Conservation (phyloP, 2,113 vertebrate genomes). For the Falcunculus frontatus region DNA sequence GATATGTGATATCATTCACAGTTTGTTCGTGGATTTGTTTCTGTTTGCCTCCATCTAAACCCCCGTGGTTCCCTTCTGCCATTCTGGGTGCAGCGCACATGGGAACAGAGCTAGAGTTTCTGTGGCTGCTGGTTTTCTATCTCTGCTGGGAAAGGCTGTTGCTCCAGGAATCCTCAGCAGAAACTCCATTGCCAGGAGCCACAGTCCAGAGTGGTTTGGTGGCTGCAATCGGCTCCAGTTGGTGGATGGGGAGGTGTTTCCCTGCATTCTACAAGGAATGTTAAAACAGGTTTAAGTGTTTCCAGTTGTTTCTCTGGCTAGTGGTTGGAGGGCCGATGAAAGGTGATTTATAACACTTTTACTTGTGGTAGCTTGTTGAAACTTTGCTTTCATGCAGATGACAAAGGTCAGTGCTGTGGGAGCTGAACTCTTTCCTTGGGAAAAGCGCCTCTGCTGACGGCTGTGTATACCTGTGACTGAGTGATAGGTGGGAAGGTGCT, state of each 20-base stretch:
- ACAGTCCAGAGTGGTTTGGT: not conserved
- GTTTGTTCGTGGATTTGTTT: not conserved
- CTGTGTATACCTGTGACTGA: not conserved
- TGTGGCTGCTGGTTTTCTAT: not conserved
- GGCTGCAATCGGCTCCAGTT: not conserved
- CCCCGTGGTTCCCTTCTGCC: not conserved
- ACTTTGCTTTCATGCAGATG: not conserved
- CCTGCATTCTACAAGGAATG: not conserved
- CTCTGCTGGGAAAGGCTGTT: not conserved
- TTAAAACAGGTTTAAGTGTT: conserved; percentile 24
- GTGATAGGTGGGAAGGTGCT: not conserved
- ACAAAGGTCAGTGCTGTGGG: not conserved
- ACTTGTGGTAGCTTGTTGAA: not conserved
- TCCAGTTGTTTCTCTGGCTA: not conserved
- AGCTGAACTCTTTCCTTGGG: not conserved
- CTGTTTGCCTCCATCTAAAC: not conserved
- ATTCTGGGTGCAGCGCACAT: accelerated
- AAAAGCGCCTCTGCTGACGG: accelerated
- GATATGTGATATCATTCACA: not conserved
- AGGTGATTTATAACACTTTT: conserved; percentile 11
- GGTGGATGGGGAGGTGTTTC: not conserved
- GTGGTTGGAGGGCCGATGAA: conserved; percentile 14
- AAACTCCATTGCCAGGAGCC: not conserved
- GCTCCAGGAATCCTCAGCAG: not conserved
- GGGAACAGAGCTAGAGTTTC: not conserved